Percentiles rank a stretch among this genome's conserved stretches.
phyloP scores from a whole-genome alignment of 1,140 invertebrate species.

The Drosophila nebulosa region DNA sequence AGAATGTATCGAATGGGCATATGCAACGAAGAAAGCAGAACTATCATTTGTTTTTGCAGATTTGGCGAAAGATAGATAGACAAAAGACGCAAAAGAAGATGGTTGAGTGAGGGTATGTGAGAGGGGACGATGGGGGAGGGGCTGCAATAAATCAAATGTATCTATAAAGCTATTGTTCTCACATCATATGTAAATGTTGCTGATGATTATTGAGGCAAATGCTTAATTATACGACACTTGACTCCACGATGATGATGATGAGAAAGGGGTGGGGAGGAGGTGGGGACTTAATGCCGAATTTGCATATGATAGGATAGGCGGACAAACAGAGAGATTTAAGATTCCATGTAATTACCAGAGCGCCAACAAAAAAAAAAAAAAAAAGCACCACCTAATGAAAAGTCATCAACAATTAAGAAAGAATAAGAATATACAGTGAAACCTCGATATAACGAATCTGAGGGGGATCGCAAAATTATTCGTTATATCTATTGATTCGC shows the following conservation, averaged over 20 bases:
- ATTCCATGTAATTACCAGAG: slow-evolving; percentile 62
- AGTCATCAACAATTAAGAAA: slow-evolving; percentile 15
- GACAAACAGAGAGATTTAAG: slow-evolving; percentile 3
- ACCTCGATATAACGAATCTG: too few species aligned
- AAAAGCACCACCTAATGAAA: not conserved
- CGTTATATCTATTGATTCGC: too few species aligned
- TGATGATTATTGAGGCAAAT: slow-evolving; percentile 25
- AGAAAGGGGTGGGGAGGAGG: too few species aligned
- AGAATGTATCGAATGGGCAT: not conserved
- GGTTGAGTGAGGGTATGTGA: slow-evolving; percentile 18
- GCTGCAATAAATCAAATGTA: slow-evolving; percentile 64
- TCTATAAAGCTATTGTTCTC: slow-evolving; percentile 12
- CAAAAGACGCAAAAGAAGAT: not conserved
- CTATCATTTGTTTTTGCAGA: not conserved
- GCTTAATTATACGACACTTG: slow-evolving; percentile 60
- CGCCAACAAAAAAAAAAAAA: slow-evolving; percentile 11
- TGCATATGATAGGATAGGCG: slow-evolving; percentile 55
- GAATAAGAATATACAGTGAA: not conserved
- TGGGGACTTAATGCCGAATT: slow-evolving; percentile 43
- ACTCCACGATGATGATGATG: not conserved
- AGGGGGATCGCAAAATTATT: too few species aligned
- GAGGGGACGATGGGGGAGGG: too few species aligned
- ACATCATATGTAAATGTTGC: slow-evolving; percentile 60
- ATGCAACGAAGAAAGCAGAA: slow-evolving; percentile 17
- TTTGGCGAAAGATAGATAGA: not conserved